Percentiles rank a stretch among this genome's conserved stretches.
These are phyloP conservation scores for Drosophila orosa DNA, from an alignment of 1,140 invertebrate species.

Conservation along the genomic window DNA sequence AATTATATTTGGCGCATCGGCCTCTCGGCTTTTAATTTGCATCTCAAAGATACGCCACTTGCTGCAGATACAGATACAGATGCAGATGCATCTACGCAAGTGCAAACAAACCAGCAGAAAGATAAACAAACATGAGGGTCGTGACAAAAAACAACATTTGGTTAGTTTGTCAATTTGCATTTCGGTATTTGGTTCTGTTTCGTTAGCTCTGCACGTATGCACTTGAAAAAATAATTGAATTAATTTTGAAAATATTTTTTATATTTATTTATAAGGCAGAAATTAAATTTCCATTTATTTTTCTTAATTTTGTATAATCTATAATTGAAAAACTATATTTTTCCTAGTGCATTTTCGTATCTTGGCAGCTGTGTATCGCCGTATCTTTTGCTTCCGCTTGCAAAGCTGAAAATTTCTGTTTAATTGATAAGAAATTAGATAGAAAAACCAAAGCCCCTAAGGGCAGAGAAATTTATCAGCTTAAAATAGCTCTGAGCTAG, in stretches of 20 bases:
- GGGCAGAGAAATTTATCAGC: slow-evolving; percentile 16
- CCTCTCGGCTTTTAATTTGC: slow-evolving; percentile 45
- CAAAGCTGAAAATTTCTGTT: neutral
- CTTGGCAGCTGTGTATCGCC: neutral
- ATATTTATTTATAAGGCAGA: neutral
- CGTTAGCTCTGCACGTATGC: neutral
- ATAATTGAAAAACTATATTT: neutral
- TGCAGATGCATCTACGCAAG: slow-evolving; percentile 7
- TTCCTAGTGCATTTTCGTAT: neutral
- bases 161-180: slow-evolving; percentile 28
- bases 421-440: slow-evolving; percentile 37
- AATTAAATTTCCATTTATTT: neutral
- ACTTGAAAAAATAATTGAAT: neutral
- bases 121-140: slow-evolving; percentile 24
- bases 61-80: slow-evolving; percentile 14
- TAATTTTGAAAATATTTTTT: neutral
- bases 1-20: slow-evolving; percentile 52
- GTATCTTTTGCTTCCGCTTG: slow-evolving; percentile 1
- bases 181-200: slow-evolving; percentile 6
- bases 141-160: slow-evolving; percentile 31
- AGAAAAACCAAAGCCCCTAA: slow-evolving; percentile 4
- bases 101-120: slow-evolving; percentile 21
- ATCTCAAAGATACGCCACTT: slow-evolving; percentile 45
- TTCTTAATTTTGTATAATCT: neutral
- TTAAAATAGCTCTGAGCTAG: slow-evolving; percentile 1